Evolutionary conservation across 2,113 vertebrate species (phyloP), one percentile per base, ranked within the genome.

Genomic region (Salvelinus fontinalis): DNA sequence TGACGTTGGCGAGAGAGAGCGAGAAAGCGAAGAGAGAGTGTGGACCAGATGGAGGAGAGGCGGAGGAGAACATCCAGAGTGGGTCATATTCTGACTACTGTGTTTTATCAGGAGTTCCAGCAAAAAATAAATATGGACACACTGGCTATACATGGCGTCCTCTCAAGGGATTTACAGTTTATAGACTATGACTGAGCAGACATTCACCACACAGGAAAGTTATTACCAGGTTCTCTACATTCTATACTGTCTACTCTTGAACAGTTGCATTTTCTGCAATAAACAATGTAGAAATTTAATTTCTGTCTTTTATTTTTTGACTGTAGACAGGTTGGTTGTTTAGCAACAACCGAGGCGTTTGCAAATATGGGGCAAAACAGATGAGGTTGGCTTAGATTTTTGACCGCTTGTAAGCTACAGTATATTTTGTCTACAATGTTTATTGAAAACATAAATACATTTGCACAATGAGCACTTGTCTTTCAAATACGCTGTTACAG

Each of bases 1-100:
- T 93, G 90, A 93, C 73, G 54, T 83, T 77, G 72, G 75, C 81
- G 67, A 82, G 60, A 65, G 34, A 48, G 22, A 20, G 12, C 64
- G 64, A 75, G 71, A 69, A 67, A 73, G 60, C 73, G 62, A 70
- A 31, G 29, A 70, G 62, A 67, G 16, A 20, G 54, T n/a, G 72
- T 7, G 71, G 76, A 59, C 14, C 71, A 65, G 29, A 62, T 77
- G 70, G 66, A 4, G 18, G 59, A 73, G 79, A 84, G 49, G 51
- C 9, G 54, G 74, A 49, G 69, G 29, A 70, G 34, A 20, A 18
- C 24, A 22, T 71, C 62, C 27, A n/a, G 4, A 68, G 67, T 49
- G 48, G 67, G 12, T 51, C 39, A 49, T 60, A 9, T 8, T 68
- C 67, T 68, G 66, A 18, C n/a, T 27, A 29, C 51, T 24, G 5